A percentile compares a stretch with the other conserved stretches of the same genome.
Conservation (phyloP, 2,113 vertebrate species). For the Dicerorhinus sumatrensis region DNA sequence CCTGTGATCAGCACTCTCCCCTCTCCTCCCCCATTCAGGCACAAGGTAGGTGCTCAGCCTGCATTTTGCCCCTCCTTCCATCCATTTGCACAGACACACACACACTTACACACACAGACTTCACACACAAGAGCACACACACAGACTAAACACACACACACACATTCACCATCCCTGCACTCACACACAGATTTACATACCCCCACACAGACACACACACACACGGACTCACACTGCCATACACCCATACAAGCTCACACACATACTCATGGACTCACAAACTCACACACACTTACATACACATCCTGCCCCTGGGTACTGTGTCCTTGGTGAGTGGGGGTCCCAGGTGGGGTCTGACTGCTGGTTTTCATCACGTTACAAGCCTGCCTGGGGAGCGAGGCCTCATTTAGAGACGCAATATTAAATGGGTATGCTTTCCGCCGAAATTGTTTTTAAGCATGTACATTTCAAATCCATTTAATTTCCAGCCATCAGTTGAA, state of each 20-base stretch:
- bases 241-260: too few species aligned
- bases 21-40: background rate
- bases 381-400: background rate
- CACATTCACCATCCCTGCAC: background rate
- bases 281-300: background rate
- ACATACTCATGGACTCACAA: fast-evolving
- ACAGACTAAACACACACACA: background rate
- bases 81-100: background rate
- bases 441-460: conserved; percentile 37
- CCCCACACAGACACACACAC: background rate
- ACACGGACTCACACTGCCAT: background rate
- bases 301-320: background rate
- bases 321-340: background rate
- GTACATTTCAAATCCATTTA: conserved; percentile 44
- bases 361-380: conserved; percentile 36
- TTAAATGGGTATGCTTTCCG: background rate
- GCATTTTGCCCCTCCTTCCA: background rate
- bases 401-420: background rate
- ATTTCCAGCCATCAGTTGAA: conserved; percentile 26
- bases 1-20: background rate
- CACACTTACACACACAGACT: background rate
- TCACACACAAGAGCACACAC: background rate
- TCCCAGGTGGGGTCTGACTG: conserved; percentile 35
- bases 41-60: background rate
- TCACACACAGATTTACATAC: background rate